Percentiles rank a stretch among this genome's conserved stretches.
phyloP scores from a whole-genome alignment of 2,888 invertebrate species.

The Dryobotodes eremita region DNA sequence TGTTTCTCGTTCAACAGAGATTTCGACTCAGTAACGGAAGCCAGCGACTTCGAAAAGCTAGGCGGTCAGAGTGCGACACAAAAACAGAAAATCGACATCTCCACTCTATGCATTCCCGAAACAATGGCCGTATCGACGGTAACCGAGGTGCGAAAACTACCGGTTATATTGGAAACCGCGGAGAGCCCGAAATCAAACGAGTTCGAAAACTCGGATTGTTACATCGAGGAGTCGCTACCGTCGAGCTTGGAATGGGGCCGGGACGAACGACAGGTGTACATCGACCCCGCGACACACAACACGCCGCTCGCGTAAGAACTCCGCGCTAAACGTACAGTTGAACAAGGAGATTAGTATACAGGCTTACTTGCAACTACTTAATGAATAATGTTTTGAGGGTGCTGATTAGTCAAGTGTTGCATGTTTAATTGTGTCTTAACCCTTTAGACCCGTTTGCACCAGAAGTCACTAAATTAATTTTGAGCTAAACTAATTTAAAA shows the following conservation, averaged over 20 bases:
- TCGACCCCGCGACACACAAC: slow-evolving; percentile 58
- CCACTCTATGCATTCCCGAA: slow-evolving; percentile 85
- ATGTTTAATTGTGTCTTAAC: background rate
- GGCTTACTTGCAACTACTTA: background rate
- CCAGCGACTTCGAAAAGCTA: slow-evolving; percentile 95
- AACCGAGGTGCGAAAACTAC: slow-evolving; percentile 90
- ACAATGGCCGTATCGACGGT: slow-evolving; percentile 90
- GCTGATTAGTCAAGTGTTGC: background rate
- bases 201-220: slow-evolving; percentile 95
- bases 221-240: slow-evolving; percentile 97
- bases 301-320: slow-evolving; percentile 58
- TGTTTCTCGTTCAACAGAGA: slow-evolving; percentile 87
- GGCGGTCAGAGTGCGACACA: slow-evolving; percentile 90
- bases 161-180: slow-evolving; percentile 77
- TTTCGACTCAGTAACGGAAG: slow-evolving; percentile 95
- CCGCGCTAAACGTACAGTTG: slow-evolving; percentile 6
- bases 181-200: slow-evolving; percentile 83
- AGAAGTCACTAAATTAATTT: background rate
- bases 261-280: slow-evolving; percentile 87
- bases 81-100: slow-evolving; percentile 80
- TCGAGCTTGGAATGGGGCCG: slow-evolving; percentile 95
- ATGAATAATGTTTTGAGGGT: background rate
- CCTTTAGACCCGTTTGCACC: background rate
- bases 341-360: background rate
- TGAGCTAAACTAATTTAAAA: background rate